Conservation (phyloP, 2,113 vertebrate genomes). For the Aspidoscelis tigris region DNA sequence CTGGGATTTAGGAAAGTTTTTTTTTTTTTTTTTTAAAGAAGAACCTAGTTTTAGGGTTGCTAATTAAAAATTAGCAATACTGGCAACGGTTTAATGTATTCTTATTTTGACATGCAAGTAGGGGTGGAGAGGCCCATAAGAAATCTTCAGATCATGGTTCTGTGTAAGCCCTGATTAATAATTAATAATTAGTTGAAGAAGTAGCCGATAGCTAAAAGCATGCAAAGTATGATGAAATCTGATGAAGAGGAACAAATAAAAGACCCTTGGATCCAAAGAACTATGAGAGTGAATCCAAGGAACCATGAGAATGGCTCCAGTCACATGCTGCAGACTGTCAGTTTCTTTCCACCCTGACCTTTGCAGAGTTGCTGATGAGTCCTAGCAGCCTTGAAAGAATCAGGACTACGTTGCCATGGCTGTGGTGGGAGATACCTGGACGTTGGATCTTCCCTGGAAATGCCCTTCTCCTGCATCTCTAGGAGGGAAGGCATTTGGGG, state of each 20-base stretch:
- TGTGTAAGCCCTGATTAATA: not conserved
- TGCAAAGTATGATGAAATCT: not conserved
- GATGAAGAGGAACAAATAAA: not conserved
- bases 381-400: no score
- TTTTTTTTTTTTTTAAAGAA: not conserved
- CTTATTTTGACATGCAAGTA: constrained; percentile 14
- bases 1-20: constrained; percentile 45
- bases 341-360: not conserved
- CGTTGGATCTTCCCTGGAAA: no score
- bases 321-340: no score
- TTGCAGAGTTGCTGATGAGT: not conserved
- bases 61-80: constrained; percentile 55
- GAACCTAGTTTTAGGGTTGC: constrained; percentile 28
- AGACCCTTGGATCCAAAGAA: not conserved
- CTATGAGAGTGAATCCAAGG: no score
- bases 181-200: not conserved
- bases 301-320: not conserved
- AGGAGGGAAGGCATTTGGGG: no score
- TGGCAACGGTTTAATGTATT: constrained; percentile 37
- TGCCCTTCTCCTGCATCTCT: no score
- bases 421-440: no score
- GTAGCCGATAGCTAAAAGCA: not conserved
- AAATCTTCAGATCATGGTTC: not conserved
- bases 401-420: no score
- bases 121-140: not conserved